Conservation (phyloP, 1,140 invertebrate species). For the Papilio glaucus region DNA sequence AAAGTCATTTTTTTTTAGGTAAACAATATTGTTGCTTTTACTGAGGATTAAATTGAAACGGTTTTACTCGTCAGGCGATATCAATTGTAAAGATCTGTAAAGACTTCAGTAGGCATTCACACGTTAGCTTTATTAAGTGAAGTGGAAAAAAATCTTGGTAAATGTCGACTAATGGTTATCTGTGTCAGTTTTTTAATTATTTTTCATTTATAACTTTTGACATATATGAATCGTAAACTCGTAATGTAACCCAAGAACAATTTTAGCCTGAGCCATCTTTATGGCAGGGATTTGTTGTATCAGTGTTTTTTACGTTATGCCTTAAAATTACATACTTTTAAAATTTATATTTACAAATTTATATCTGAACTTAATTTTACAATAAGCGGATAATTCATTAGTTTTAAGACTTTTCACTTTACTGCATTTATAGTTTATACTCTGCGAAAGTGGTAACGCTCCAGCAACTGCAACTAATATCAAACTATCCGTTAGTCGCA, state of each 20-base stretch:
- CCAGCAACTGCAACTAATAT: no score
- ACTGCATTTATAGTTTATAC: no score
- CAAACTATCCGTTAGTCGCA: no score
- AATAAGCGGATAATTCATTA: no score
- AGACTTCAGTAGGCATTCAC: no score
- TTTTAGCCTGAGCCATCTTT: not conserved
- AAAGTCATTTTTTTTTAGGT: no score
- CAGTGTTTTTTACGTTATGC: not conserved
- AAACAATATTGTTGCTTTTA: not conserved
- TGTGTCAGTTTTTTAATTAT: not conserved
- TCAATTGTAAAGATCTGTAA: not conserved
- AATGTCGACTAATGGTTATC: constrained; percentile 2
- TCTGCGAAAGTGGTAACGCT: no score
- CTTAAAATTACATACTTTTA: not conserved
- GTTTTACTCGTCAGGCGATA: not conserved
- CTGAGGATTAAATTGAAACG: not conserved
- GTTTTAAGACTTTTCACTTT: no score
- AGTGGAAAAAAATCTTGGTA: not conserved
- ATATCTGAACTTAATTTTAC: no score
- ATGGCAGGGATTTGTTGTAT: not conserved
- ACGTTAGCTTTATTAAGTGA: no score
- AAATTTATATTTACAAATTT: not conserved
- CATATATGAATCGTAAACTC: not conserved
- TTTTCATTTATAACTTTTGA: not conserved
- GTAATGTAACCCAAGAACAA: not conserved